Evolutionary conservation across 2,113 vertebrate genomes (phyloP), one percentile per base, ranked within the genome.

Genomic region (Pleuronectes platessa): DNA sequence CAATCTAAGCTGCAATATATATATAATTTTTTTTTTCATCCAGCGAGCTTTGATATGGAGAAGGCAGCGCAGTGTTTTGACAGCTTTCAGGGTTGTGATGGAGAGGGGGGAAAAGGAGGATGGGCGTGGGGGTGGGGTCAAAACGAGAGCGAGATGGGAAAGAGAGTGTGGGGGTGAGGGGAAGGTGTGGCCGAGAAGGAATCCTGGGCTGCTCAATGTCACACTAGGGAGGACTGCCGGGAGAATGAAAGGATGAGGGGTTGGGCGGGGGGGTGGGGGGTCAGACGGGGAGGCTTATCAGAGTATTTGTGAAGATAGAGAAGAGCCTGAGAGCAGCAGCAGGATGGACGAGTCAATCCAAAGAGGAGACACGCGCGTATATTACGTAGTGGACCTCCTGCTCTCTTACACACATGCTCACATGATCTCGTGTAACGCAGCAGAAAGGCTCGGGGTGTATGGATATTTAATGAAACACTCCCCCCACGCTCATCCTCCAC

Each of bases 381-480:
- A 54, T 59, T 56, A 47, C 63, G 51, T 4, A 51, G 68, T 0
- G 24, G 37, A 54, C 61, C 60, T 66, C 74, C 61, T 0, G 54
- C 45, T 73, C 40, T 73, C 60, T 74, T 37, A 72, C 64, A 68
- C 71, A 88, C 75, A 68, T 62, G 66, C 74, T 71, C 49, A 49
- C 62, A 81, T 76, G 68, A 74, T 86, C 66, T 86, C 5, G 37
- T 83, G 82, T 75, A 88, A 79, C 61, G 69, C 78, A 83, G 67
- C 75, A 84, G 63, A 82, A 81, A 59, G 54, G 81, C 83, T 89
- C 9, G 3, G 51, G 76, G 76, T 85, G 71, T 82, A 79, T 91
- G 71, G 91, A 88, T 89, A 88, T 92, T 92, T 91, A 86, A 92
- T 90, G 84, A 90, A 90, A 88, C 53, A 21, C 60, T 9, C 58